Conservation (phyloP, 2,113 vertebrate species). For the Melanerpes aurifrons region DNA sequence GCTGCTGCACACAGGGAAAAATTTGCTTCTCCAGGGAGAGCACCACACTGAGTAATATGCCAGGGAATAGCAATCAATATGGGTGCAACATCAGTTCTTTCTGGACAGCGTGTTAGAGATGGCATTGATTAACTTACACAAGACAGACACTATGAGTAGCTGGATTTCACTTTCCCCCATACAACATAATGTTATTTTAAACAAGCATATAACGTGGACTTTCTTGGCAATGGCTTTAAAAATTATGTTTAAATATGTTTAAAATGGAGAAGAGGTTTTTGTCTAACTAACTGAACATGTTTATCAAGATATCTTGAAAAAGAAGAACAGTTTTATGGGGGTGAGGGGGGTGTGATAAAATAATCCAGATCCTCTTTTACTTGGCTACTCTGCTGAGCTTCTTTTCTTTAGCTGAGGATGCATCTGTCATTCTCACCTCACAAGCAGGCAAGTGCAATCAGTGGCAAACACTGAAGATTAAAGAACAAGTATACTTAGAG, state of each 20-base stretch:
- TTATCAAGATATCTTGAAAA: neutral
- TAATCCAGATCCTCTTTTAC: neutral
- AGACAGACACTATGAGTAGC: neutral
- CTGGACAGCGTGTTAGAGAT: neutral
- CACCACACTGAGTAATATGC: neutral
- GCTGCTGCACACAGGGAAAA: neutral
- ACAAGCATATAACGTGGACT: neutral
- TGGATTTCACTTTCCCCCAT: neutral
- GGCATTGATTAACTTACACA: neutral
- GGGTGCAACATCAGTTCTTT: neutral
- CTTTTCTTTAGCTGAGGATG: neutral
- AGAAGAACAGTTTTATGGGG: neutral
- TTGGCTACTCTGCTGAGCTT: neutral
- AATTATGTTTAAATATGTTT: neutral
- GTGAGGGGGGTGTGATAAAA: neutral
- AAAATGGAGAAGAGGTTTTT: neutral
- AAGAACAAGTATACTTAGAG: neutral
- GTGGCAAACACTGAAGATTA: neutral
- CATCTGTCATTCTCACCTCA: neutral
- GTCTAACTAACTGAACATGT: neutral
- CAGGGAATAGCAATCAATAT: rapidly evolving
- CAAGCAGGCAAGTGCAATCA: neutral
- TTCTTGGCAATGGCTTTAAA: neutral
- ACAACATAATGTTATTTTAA: neutral
- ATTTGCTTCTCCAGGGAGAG: neutral